phyloP scores from a whole-genome alignment of 2,888 invertebrate species.

The Abrostola tripartita region DNA sequence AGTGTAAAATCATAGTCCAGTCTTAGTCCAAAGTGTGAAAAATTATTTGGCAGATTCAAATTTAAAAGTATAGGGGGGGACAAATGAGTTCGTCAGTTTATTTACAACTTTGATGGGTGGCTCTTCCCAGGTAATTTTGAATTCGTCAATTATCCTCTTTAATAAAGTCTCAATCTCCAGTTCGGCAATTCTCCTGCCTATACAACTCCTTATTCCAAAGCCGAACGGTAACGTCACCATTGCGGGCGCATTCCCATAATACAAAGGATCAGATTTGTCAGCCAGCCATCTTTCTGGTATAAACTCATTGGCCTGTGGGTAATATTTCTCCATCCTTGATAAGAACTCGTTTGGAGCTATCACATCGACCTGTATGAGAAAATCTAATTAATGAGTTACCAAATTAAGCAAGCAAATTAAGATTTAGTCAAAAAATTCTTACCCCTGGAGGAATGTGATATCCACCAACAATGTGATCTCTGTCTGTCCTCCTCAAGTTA shows the following conservation, averaged over 20 bases:
- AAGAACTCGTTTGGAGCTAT: slow-evolving; percentile 92
- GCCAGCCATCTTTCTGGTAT: slow-evolving; percentile 92
- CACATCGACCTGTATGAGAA: slow-evolving; percentile 90
- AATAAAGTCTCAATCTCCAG: slow-evolving; percentile 89
- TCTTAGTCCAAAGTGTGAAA: background rate
- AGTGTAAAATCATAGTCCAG: background rate
- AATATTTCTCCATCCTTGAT: slow-evolving; percentile 87
- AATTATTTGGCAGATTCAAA: slow-evolving; percentile 49
- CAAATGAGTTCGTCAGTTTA: slow-evolving; percentile 71
- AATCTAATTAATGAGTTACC: background rate
- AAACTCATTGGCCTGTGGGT: slow-evolving; percentile 87
- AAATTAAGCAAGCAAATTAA: slow-evolving; percentile 6
- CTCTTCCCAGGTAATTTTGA: slow-evolving; percentile 77
- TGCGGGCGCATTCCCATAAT: slow-evolving; percentile 86
- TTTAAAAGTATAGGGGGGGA: slow-evolving; percentile 65
- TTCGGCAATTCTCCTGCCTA: slow-evolving; percentile 92
- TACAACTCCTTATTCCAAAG: slow-evolving; percentile 90
- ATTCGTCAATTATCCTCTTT: slow-evolving; percentile 71
- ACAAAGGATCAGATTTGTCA: slow-evolving; percentile 79
- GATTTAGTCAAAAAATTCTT: slow-evolving; percentile 42
- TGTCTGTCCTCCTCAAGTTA: slow-evolving; percentile 75
- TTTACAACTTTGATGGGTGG: slow-evolving; percentile 72
- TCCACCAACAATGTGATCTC: slow-evolving; percentile 77
- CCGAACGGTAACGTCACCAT: slow-evolving; percentile 91
- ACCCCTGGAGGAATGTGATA: slow-evolving; percentile 82